Evolutionary conservation across 92 coral and sea anemone genomes (phyloP).

Genomic region (Zoanthus gigantus): DNA sequence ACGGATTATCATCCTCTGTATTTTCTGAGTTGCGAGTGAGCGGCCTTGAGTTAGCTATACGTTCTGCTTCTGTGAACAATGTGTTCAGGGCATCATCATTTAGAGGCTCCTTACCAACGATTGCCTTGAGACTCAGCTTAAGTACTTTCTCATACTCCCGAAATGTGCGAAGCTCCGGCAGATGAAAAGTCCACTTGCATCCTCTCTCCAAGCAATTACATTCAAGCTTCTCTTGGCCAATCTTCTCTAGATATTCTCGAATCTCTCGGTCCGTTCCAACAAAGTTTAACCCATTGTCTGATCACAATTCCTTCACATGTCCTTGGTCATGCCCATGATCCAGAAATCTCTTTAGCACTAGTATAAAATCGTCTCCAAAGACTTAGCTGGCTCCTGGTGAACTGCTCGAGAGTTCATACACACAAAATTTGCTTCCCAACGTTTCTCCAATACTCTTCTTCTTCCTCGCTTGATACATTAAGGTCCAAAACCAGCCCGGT

Average conservation of each 20-base stretch:
- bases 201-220: no score
- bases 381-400: no score
- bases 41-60: conserved; percentile 19
- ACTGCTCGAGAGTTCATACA: no score
- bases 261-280: background rate
- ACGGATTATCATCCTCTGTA: conserved; percentile 47
- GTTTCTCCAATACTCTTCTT: no score
- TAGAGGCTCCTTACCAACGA: background rate
- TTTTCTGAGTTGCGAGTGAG: conserved; percentile 56
- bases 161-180: no score
- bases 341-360: background rate
- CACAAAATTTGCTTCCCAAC: no score
- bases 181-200: no score
- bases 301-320: background rate
- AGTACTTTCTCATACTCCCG: no score
- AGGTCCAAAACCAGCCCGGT: no score
- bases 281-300: conserved; percentile 17
- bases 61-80: background rate
- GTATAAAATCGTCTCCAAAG: conserved; percentile 26
- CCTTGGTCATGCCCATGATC: background rate
- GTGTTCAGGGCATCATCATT: background rate
- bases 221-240: background rate
- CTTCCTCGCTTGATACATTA: no score
- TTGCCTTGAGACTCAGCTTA: no score
- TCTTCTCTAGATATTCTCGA: conserved; percentile 31